Base-by-base conservation (phyloP, 2,888 invertebrate genomes). In the Ischnus inquisitorius region DNA sequence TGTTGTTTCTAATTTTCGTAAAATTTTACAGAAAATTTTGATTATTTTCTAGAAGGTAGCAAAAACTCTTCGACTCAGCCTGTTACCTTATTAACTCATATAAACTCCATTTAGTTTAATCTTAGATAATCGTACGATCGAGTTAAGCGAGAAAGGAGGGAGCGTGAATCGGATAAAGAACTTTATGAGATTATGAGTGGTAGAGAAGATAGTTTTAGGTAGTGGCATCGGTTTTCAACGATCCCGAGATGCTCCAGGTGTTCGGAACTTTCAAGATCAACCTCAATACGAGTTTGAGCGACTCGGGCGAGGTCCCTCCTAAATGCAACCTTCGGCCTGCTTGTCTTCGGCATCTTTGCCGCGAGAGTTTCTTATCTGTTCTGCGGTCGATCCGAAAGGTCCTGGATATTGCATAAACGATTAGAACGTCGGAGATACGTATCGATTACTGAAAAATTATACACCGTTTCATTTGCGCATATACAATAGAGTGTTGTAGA, bases 201-300 rank as follows among this genome's bases (percentile, higher is more conserved):
- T 22, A 25, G 67, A 25, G 67, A 51, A 25, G 25, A 57, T 68
- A 68, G 84, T 80, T 84, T 80, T 74, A 77, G 22, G 78, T 69
- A 48, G 57, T 48, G 64, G 57, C 71, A 71, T 81, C 84, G 77
- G 80, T 64, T 69, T 65, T 71, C 62, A 78, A 78, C 62, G 57
- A 68, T 68, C 68, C 54, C 51, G 46, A 76, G 77, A 54, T 62
- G 81, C 57, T 72, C 80, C 80, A 81, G 77, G 80, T 81, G 84
- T 77, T 43, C 46, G 77, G 78, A 87, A 88, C 87, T 87, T 86
- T 82, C 84, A 83, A 48, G 68, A 89, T 88, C 89, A 87, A 87
- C 87, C 88, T 80, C 88, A 89, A 89, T 89, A 87, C 87, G 86
- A 88, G 88, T 89, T 90, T 88, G 87, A 90, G 86, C 88, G 89